phyloP scores from a whole-genome alignment of 2,797 vertebrate species.

The Ispidina picta region DNA sequence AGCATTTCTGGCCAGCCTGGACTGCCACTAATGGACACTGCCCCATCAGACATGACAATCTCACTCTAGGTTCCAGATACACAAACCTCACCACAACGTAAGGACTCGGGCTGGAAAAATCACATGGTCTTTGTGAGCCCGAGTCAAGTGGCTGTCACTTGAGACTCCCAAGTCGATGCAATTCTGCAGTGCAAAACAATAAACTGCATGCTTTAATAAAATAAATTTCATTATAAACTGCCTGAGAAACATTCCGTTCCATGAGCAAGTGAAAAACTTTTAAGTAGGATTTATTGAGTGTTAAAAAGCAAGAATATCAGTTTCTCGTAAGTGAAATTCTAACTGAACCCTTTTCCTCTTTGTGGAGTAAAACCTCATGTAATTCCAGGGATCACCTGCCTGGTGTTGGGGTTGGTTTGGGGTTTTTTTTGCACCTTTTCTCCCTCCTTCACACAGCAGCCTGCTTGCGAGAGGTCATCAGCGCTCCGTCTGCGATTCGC shows the following conservation, averaged over 20 bases:
- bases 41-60: background rate
- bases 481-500: background rate
- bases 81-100: background rate
- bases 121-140: background rate
- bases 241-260: background rate
- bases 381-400: background rate
- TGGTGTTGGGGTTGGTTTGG: no score
- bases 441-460: background rate
- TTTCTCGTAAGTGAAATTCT: background rate
- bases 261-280: background rate
- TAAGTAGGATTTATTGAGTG: background rate
- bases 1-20: background rate
- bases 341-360: background rate
- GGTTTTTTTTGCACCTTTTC: fast-evolving
- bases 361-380: background rate
- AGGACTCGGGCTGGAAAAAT: background rate
- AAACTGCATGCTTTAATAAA: background rate
- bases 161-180: background rate
- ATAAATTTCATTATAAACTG: background rate
- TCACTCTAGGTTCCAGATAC: background rate
- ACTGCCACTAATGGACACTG: background rate
- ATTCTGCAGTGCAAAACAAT: background rate
- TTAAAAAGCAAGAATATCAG: background rate
- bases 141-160: background rate
- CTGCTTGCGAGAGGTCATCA: background rate